Conservation (phyloP, 2,888 invertebrate genomes). For the Dimorphilus gyrociliatus region DNA sequence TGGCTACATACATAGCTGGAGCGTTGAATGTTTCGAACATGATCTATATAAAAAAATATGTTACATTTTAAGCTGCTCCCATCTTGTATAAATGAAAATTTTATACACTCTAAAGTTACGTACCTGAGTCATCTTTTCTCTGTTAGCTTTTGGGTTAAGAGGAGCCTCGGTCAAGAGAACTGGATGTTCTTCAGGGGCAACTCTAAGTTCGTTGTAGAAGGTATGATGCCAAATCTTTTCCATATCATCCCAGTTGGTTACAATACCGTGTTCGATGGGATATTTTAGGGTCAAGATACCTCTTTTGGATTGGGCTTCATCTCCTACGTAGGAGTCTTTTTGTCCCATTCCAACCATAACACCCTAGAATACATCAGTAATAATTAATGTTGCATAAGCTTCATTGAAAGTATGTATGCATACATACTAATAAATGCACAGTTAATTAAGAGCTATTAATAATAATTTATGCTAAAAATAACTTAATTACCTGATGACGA, state of each 20-base stretch:
- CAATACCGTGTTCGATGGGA: conserved; percentile 27
- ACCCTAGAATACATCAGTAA: too few species aligned
- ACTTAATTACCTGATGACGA: conserved; percentile 47
- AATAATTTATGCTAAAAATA: too few species aligned
- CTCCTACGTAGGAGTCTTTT: conserved; percentile 27
- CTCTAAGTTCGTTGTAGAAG: conserved; percentile 30
- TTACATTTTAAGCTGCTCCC: conserved; percentile 42
- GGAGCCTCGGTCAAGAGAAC: conserved; percentile 72
- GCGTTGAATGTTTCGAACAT: conserved; percentile 47
- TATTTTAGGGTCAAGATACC: conserved; percentile 28
- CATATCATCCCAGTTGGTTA: conserved; percentile 43
- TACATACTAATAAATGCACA: too few species aligned
- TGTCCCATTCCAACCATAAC: conserved; percentile 20
- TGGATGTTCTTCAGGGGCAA: conserved; percentile 58
- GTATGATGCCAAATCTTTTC: conserved; percentile 59
- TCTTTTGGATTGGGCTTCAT: conserved; percentile 27
- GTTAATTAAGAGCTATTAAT: too few species aligned
- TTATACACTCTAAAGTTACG: conserved; percentile 2
- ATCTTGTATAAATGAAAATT: not conserved
- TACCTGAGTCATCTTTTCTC: conserved; percentile 63
- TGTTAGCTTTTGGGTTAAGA: conserved; percentile 69
- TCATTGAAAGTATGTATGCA: not conserved
- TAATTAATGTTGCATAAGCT: not conserved
- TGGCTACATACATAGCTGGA: conserved; percentile 79
- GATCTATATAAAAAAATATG: conserved; percentile 11